Conservation (phyloP, 2,113 vertebrate genomes). For the Nycticryphes semicollaris region DNA sequence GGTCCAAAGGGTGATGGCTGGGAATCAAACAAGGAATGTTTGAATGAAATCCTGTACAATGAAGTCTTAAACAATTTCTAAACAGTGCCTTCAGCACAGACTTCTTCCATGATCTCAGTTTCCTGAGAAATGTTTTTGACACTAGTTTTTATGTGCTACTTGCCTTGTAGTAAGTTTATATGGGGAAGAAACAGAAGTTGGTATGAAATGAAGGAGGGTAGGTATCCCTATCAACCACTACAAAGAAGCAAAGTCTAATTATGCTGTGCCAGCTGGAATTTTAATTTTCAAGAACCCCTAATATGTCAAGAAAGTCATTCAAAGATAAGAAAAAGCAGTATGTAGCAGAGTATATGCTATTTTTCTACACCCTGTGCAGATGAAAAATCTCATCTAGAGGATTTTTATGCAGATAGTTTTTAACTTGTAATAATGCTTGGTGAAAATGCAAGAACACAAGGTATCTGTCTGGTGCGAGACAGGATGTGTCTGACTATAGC, state of each 20-base stretch:
- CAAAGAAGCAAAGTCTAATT: background rate
- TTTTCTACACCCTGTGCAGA: background rate
- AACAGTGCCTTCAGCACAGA: background rate
- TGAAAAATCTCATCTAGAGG: background rate
- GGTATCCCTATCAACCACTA: background rate
- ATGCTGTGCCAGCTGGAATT: constrained; percentile 30
- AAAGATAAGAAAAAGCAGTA: background rate
- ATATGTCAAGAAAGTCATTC: constrained; percentile 44
- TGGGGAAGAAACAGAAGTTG: background rate
- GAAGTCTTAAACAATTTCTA: background rate
- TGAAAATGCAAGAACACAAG: background rate
- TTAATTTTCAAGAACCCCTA: background rate
- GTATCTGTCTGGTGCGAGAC: background rate
- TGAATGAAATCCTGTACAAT: background rate
- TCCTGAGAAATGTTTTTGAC: background rate
- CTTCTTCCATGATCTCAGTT: background rate
- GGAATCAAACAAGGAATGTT: background rate
- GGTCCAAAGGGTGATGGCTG: background rate
- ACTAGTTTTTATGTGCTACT: background rate
- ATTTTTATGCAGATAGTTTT: constrained; percentile 2
- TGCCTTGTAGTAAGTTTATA: background rate
- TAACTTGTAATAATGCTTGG: background rate
- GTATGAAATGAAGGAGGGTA: background rate
- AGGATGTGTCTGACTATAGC: background rate
- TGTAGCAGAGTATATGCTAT: background rate